phyloP scores from a whole-genome alignment of 2,113 vertebrate species.

The Sturnira hondurensis region DNA sequence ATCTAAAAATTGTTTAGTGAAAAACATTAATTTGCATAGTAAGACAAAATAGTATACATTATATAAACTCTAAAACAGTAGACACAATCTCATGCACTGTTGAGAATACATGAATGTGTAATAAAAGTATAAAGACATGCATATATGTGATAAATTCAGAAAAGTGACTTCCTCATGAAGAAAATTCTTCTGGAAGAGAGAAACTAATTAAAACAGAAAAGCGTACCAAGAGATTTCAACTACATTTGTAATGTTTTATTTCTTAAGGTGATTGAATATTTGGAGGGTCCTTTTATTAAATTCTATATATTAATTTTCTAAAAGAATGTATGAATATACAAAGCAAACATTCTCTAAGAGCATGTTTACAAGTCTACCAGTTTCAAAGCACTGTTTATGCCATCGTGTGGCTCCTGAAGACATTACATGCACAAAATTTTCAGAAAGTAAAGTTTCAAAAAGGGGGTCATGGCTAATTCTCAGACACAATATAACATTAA shows the following conservation, averaged over 20 bases:
- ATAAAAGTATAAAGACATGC: not conserved
- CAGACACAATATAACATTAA: not conserved
- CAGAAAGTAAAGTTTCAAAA: not conserved
- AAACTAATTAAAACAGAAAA: not conserved
- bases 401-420: conserved; percentile 36
- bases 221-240: not conserved
- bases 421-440: conserved; percentile 10
- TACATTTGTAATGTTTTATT: not conserved
- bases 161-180: not conserved
- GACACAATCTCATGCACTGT: not conserved
- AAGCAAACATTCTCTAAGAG: not conserved
- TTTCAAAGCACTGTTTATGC: conserved; percentile 42
- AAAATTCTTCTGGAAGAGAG: not conserved
- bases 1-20: not conserved
- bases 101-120: not conserved
- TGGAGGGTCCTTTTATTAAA: not conserved
- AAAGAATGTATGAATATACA: not conserved
- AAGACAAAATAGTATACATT: not conserved
- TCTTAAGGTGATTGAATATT: not conserved
- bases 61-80: not conserved
- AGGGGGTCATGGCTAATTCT: not conserved
- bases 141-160: not conserved
- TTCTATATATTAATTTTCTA: not conserved
- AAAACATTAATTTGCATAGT: not conserved
- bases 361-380: not conserved